Evolutionary conservation across 2,797 vertebrate genomes (phyloP), one percentile per base, ranked within the genome.

Genomic region (Thripadectes ignobilis): DNA sequence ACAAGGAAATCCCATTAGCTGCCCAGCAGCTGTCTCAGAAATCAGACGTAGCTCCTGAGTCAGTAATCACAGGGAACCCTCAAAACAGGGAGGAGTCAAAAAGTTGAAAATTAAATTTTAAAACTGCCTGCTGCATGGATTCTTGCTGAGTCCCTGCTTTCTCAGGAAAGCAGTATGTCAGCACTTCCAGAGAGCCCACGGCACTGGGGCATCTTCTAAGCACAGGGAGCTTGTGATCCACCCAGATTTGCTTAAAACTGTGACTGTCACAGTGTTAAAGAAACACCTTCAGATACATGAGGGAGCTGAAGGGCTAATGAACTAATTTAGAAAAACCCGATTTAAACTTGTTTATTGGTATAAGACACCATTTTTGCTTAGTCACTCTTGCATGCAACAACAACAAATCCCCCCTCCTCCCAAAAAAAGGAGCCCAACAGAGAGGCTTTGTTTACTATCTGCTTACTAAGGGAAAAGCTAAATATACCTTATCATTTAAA

Each of bases 1-100:
- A 32, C 83, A 49, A 65, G 36, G 32, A 91, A 77, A 93, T 67
- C 20, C 74, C 48, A 82, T 80, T 57, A 92, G 54, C 51, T 93
- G 45, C 29, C 84, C 69, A 90, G 59, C 55, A 67, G 45, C 18
- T 43, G 57, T 38, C 73, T 59, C 59, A 88, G 34, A 95, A 93
- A 82, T 24, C 41, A 93, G 73, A 68, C 1, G 0, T 29, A 90
- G 46, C 57, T 88, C 68, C 59, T 54, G 61, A 89, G 67, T 85
- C 81, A 87, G 78, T 95, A 97, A 95, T 92, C 85, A 94, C 65
- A 82, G 79, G 79, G 71, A 89, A 79, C 85, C 23, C 71, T 91
- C 81, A 79, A 79, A 89, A 80, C 22, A 81, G 72, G 94, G 93
- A 96, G 96, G 94, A 94, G 94, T 61, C 71, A 89, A 89, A 93